These are phyloP conservation scores for Deilephila porcellus DNA, from an alignment of 2,888 invertebrate species.

Conservation along the genomic window DNA sequence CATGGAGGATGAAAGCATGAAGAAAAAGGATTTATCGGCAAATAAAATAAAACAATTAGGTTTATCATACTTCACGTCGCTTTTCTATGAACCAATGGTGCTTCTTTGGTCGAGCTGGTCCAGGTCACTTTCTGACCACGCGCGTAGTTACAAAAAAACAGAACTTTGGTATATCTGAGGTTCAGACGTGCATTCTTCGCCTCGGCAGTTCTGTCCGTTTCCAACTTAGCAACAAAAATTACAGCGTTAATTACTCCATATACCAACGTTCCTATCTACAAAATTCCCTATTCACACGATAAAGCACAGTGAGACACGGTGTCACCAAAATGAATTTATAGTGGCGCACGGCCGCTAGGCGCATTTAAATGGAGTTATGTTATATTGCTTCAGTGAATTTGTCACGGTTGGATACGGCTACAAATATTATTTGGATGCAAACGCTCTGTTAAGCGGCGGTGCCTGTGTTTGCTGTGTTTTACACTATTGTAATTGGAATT, in stretches of 20 bases:
- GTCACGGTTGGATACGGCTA: constrained; percentile 46
- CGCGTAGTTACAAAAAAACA: too few species aligned
- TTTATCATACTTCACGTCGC: too few species aligned
- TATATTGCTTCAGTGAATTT: constrained; percentile 46
- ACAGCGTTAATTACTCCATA: background rate
- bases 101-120: too few species aligned
- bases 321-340: constrained; percentile 52
- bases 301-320: constrained; percentile 32
- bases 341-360: constrained; percentile 37
- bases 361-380: constrained; percentile 27
- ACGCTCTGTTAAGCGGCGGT: background rate
- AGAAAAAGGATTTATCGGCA: too few species aligned
- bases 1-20: too few species aligned
- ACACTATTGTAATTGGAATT: background rate
- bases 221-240: too few species aligned
- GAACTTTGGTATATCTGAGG: too few species aligned
- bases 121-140: too few species aligned
- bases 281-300: constrained; percentile 5
- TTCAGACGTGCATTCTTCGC: too few species aligned
- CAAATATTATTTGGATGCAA: constrained; percentile 40
- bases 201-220: too few species aligned
- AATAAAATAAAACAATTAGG: too few species aligned
- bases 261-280: background rate
- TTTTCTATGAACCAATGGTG: too few species aligned
- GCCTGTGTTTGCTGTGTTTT: background rate